Evolutionary conservation across 2,888 invertebrate genomes (phyloP).

Genomic region (Cinara cedri): DNA sequence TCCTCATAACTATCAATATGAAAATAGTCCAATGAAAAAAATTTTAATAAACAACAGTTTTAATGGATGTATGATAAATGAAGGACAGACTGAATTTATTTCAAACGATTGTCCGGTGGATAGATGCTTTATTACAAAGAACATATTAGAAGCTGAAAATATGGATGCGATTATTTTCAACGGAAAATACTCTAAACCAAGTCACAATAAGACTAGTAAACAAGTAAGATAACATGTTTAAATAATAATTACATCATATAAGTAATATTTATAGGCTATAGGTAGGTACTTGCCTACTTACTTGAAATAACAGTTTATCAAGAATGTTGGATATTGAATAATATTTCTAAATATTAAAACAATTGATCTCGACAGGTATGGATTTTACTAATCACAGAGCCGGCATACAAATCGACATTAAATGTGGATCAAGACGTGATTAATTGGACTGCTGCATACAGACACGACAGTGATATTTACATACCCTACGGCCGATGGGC

Average conservation of each 20-base stretch:
- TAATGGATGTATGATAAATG: constrained; percentile 77
- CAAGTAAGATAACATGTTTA: constrained; percentile 67
- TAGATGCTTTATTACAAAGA: constrained; percentile 79
- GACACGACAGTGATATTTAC: constrained; percentile 92
- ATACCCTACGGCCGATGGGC: constrained; percentile 96
- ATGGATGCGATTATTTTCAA: constrained; percentile 89
- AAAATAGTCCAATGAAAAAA: constrained; percentile 69
- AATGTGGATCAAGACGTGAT: constrained; percentile 76
- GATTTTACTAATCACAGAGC: constrained; percentile 92
- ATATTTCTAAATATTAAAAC: neutral
- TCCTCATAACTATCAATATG: constrained; percentile 74
- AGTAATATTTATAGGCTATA: too few relatives aligned
- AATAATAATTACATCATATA: too few relatives aligned
- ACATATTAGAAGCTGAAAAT: constrained; percentile 73
- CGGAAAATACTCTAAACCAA: constrained; percentile 82
- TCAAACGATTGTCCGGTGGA: constrained; percentile 85
- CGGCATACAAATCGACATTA: constrained; percentile 92
- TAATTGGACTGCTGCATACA: constrained; percentile 97
- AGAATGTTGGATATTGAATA: too few relatives aligned
- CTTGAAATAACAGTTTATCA: too few relatives aligned
- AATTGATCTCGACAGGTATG: constrained; percentile 72
- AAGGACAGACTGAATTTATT: constrained; percentile 71
- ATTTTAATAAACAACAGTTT: constrained; percentile 84
- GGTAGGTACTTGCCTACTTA: too few relatives aligned
- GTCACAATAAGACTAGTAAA: constrained; percentile 70